Conservation (phyloP, 2,113 vertebrate genomes). For the Aramus guarauna region DNA sequence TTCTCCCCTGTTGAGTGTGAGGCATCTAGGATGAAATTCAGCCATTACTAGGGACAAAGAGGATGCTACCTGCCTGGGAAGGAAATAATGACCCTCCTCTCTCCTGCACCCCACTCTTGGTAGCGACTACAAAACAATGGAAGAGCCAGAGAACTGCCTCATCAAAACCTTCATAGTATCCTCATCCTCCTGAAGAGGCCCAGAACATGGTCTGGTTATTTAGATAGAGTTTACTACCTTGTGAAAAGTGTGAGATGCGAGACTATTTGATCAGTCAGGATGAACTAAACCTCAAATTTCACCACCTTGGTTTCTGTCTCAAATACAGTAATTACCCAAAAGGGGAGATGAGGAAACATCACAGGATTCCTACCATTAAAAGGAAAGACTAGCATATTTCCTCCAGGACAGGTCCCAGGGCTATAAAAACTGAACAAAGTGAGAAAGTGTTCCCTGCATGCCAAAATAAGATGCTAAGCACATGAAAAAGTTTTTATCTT, state of each 20-base stretch:
- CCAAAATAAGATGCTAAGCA: not conserved
- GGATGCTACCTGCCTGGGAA: not conserved
- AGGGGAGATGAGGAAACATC: not conserved
- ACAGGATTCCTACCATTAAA: not conserved
- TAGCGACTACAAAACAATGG: not conserved
- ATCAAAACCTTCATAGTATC: not conserved
- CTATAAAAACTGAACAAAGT: not conserved
- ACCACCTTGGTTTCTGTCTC: not conserved
- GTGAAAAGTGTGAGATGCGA: not conserved
- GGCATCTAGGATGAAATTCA: not conserved
- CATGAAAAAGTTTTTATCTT: not conserved
- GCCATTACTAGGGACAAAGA: not conserved
- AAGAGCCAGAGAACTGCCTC: not conserved
- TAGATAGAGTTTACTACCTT: not conserved
- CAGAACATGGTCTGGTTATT: fast-evolving
- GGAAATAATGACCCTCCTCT: not conserved
- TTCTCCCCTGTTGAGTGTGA: not conserved
- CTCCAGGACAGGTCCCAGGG: not conserved
- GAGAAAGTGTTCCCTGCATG: not conserved
- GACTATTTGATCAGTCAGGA: not conserved
- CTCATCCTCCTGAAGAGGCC: not conserved
- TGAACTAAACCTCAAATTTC: not conserved
- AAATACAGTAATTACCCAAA: not conserved
- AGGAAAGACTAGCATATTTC: not conserved
- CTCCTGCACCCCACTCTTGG: not conserved